These are phyloP conservation scores for Caerostris darwini DNA, from an alignment of 1,140 invertebrate genomes.

Conservation along the genomic window DNA sequence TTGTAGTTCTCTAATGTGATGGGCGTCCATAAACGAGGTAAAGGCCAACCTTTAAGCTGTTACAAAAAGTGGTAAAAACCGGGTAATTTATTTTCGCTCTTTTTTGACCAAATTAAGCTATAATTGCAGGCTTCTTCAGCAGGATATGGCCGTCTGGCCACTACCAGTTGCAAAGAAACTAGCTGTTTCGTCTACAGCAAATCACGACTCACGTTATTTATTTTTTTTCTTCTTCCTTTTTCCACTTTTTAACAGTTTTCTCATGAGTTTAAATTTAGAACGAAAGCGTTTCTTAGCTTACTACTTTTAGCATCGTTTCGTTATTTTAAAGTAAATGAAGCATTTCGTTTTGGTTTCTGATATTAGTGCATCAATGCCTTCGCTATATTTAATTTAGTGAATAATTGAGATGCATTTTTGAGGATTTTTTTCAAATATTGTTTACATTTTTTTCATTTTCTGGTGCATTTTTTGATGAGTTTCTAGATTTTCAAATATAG, in stretches of 20 bases:
- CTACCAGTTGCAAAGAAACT: neutral
- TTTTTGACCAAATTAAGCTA: constrained; percentile 64
- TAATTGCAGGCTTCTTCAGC: constrained; percentile 65
- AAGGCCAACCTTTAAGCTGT: constrained; percentile 70
- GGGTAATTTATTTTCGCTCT: constrained; percentile 29
- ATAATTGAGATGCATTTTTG: too few species aligned
- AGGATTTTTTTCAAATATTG: too few species aligned
- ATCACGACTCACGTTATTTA: neutral
- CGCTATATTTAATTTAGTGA: too few species aligned
- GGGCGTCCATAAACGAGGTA: constrained; percentile 63
- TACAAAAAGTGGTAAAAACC: constrained; percentile 36
- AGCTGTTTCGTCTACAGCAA: constrained; percentile 15
- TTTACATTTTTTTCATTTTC: too few species aligned
- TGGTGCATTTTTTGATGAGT: too few species aligned
- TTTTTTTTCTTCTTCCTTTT: neutral
- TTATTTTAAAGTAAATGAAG: neutral
- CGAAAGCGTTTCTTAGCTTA: neutral
- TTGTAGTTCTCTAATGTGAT: constrained; percentile 57
- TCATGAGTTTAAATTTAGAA: neutral
- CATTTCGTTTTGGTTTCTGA: too few species aligned
- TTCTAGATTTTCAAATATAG: too few species aligned
- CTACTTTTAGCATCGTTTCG: neutral
- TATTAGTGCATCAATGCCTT: too few species aligned
- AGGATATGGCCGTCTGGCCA: constrained; percentile 30
- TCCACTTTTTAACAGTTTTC: neutral